These are phyloP conservation scores for Pampusana beccarii DNA, from an alignment of 2,113 vertebrate species.

Conservation along the genomic window DNA sequence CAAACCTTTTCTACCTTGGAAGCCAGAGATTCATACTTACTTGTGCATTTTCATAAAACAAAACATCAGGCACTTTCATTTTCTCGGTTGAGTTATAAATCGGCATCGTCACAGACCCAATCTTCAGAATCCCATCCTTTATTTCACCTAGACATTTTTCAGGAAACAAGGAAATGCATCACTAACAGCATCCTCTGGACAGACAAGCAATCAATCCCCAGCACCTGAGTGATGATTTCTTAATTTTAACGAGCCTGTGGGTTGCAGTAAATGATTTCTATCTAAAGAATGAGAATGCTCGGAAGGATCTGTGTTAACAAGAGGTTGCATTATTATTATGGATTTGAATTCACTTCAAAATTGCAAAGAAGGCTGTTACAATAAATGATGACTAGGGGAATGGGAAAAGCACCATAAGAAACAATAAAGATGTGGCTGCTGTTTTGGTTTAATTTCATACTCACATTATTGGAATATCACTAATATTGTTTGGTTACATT, in stretches of 20 bases:
- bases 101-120: constrained; percentile 83
- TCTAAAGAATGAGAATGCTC: background rate
- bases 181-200: background rate
- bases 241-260: background rate
- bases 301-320: background rate
- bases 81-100: constrained; percentile 83
- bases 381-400: background rate
- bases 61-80: constrained; percentile 94
- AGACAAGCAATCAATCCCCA: background rate
- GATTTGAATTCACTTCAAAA: background rate
- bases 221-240: rapidly evolving
- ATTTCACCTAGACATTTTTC: constrained; percentile 79
- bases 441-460: background rate
- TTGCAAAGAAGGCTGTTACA: background rate
- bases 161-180: constrained; percentile 22
- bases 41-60: constrained; percentile 96
- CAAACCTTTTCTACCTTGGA: background rate
- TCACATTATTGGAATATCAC: background rate
- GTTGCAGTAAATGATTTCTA: background rate
- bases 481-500: background rate
- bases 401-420: background rate
- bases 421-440: background rate
- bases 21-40: constrained; percentile 68
- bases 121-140: constrained; percentile 83
- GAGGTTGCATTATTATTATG: background rate